phyloP scores from a whole-genome alignment of 2,113 vertebrate genomes.

The Passerina amoena region DNA sequence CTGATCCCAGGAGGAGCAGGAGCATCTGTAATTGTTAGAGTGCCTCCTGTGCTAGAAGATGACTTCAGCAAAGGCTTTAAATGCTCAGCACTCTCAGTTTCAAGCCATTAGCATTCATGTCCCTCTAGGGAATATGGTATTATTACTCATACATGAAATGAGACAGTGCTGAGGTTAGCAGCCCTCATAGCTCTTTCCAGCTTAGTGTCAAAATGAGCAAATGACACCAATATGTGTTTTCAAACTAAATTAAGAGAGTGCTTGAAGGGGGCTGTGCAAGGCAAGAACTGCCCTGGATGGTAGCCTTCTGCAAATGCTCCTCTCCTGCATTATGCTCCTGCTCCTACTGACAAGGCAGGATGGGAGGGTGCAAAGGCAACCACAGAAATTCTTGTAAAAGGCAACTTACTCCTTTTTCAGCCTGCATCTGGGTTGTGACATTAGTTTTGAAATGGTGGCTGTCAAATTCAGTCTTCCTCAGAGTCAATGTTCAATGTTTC shows the following conservation, averaged over 20 bases:
- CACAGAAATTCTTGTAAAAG: background rate
- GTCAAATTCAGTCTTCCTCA: background rate
- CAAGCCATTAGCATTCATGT: constrained; percentile 23
- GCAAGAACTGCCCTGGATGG: background rate
- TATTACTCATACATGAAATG: constrained; percentile 40
- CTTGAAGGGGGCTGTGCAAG: background rate
- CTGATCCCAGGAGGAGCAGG: background rate
- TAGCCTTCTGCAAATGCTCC: background rate
- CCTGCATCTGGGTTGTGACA: background rate
- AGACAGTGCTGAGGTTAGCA: background rate
- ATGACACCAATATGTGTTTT: background rate
- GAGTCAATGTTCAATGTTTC: background rate
- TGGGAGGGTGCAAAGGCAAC: accelerated
- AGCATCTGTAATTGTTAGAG: background rate
- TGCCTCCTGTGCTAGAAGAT: background rate
- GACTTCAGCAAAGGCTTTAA: constrained; percentile 12
- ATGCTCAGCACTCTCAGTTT: constrained; percentile 31
- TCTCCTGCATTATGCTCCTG: background rate
- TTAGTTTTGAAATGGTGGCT: background rate
- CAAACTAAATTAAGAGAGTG: background rate
- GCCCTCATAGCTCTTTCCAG: background rate
- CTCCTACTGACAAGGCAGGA: background rate
- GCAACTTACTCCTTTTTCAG: background rate
- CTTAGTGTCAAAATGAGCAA: constrained; percentile 6
- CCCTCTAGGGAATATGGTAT: background rate